Evolutionary conservation across 2,888 invertebrate species (phyloP).

Genomic region (Drosophila acutilabella): DNA sequence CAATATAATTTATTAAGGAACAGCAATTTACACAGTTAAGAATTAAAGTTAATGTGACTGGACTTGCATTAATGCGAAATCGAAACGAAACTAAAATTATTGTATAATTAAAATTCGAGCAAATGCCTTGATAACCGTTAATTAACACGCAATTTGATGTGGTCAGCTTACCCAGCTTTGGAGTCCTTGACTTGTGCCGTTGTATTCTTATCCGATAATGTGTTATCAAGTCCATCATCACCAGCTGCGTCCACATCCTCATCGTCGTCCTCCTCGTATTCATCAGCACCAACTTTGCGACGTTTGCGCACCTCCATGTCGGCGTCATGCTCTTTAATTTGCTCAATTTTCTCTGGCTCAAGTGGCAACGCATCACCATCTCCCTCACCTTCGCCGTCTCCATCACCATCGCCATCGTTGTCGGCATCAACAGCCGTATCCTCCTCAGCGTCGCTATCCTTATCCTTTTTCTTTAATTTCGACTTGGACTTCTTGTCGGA

Average conservation of each 20-base stretch:
- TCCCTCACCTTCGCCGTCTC: constrained; percentile 28
- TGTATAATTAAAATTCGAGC: constrained; percentile 63
- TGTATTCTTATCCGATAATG: constrained; percentile 25
- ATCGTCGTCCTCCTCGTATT: constrained; percentile 68
- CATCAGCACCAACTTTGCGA: constrained; percentile 73
- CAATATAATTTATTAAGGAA: constrained; percentile 76
- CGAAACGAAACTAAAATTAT: constrained; percentile 28
- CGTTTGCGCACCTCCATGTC: constrained; percentile 81
- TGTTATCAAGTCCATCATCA: constrained; percentile 23
- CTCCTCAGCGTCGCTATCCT: constrained; percentile 92
- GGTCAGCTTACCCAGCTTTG: constrained; percentile 82
- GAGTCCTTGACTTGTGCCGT: constrained; percentile 66
- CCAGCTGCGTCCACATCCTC: constrained; percentile 29
- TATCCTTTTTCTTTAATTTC: constrained; percentile 88
- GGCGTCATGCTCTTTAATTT: constrained; percentile 84
- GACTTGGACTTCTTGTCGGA: constrained; percentile 87
- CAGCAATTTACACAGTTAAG: constrained; percentile 65
- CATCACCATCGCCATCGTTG: constrained; percentile 82
- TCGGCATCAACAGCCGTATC: constrained; percentile 83
- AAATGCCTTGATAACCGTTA: constrained; percentile 50
- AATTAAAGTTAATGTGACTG: constrained; percentile 65
- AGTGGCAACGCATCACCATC: constrained; percentile 87
- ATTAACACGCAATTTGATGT: constrained; percentile 39
- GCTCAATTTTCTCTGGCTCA: constrained; percentile 83
- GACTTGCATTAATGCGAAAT: constrained; percentile 30